These are phyloP conservation scores for Clinocottus analis DNA, from an alignment of 2,113 vertebrate genomes.

Conservation along the genomic window DNA sequence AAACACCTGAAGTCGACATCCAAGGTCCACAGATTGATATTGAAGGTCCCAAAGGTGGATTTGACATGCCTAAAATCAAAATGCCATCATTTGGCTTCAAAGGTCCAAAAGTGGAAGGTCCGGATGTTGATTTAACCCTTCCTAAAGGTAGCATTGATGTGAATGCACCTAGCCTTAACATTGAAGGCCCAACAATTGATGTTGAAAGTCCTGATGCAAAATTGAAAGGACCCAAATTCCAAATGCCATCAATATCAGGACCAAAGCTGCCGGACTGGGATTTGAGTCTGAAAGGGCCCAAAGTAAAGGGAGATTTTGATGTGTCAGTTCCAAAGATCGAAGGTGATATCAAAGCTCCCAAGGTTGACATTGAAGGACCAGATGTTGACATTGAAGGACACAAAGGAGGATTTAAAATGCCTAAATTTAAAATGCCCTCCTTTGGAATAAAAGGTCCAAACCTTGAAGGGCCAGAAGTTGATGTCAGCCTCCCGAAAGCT, in stretches of 20 bases:
- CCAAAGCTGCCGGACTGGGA: conserved; percentile 45
- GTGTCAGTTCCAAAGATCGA: neutral
- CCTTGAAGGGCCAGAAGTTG: conserved; percentile 21
- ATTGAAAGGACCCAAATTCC: neutral
- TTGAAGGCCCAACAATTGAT: neutral
- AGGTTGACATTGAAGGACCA: neutral
- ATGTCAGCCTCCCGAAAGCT: neutral
- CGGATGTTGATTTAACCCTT: conserved; percentile 14
- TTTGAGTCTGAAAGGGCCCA: conserved; percentile 36
- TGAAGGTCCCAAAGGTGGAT: conserved; percentile 47
- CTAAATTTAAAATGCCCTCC: too few species aligned
- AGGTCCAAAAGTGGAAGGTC: conserved; percentile 33
- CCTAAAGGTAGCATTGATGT: conserved; percentile 19
- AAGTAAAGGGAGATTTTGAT: conserved; percentile 37
- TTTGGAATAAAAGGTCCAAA: neutral
- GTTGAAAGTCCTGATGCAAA: conserved; percentile 1
- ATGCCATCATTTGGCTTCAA: conserved; percentile 58
- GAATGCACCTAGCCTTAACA: neutral
- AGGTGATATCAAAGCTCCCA: neutral
- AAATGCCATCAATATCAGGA: neutral
- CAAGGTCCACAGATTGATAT: conserved; percentile 67
- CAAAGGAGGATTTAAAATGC: too few species aligned
- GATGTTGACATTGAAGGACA: too few species aligned
- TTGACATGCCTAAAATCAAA: conserved; percentile 14
- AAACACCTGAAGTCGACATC: conserved; percentile 25